A percentile compares a stretch with the other conserved stretches of the same genome.
Evolutionary conservation across 2,888 invertebrate species (phyloP).

Genomic region (Hanleya hanleyi): DNA sequence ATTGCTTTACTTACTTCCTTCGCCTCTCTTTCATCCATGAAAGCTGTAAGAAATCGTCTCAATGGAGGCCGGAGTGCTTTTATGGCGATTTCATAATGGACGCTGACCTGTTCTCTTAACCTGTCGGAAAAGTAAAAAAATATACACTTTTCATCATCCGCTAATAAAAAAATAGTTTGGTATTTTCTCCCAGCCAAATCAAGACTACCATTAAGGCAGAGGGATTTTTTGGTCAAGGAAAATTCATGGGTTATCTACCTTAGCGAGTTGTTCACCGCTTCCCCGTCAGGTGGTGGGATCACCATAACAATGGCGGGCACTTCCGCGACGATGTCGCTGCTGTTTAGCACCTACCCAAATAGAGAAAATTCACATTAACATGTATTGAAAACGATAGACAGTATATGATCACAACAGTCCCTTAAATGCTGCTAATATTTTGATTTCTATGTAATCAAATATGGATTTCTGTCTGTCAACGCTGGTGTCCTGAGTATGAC

Average conservation of each 20-base stretch:
- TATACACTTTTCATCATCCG: neutral
- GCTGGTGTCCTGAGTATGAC: too few relatives aligned
- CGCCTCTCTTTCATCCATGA: conserved; percentile 54
- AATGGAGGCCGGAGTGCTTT: conserved; percentile 51
- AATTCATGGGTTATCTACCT: conserved; percentile 43
- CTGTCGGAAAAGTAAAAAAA: conserved; percentile 36
- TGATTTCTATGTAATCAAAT: too few relatives aligned
- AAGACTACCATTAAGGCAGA: too few relatives aligned
- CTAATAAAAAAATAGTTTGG: too few relatives aligned
- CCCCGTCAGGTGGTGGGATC: conserved; percentile 67
- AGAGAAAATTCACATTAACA: too few relatives aligned
- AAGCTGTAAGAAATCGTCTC: conserved; percentile 53
- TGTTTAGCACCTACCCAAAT: conserved; percentile 40
- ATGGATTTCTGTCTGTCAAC: too few relatives aligned
- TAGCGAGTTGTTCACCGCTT: conserved; percentile 48
- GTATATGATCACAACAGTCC: too few relatives aligned
- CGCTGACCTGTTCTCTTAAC: conserved; percentile 54
- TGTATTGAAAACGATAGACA: too few relatives aligned
- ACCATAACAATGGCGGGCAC: conserved; percentile 67
- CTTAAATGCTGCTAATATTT: too few relatives aligned
- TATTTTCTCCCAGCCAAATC: too few relatives aligned
- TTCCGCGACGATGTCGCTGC: conserved; percentile 53
- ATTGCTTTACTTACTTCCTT: conserved; percentile 50
- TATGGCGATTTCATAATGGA: conserved; percentile 56
- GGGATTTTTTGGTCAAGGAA: too few relatives aligned